Percentiles rank a stretch among this genome's conserved stretches.
These are phyloP conservation scores for Pitta sordida DNA, from an alignment of 2,113 vertebrate genomes.

Conservation along the genomic window DNA sequence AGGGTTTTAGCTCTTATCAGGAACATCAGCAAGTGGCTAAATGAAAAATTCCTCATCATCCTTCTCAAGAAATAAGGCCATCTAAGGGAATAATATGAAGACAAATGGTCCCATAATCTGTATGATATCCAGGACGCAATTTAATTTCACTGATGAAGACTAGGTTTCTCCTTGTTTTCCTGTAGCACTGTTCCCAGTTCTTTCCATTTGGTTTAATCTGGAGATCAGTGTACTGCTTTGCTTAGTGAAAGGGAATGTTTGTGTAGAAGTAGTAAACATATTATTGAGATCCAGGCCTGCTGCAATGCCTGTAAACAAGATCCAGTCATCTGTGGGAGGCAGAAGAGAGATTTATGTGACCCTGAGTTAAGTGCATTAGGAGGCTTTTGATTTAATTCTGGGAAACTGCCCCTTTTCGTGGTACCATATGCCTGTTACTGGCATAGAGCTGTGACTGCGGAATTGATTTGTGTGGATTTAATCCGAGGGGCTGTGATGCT, in stretches of 20 bases:
- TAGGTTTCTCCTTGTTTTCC: not conserved
- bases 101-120: not conserved
- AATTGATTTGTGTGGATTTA: not conserved
- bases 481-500: not conserved
- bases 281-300: conserved; percentile 50
- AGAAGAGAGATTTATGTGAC: conserved; percentile 50
- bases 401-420: conserved; percentile 9
- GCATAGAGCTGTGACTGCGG: not conserved
- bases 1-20: not conserved
- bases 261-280: conserved; percentile 43
- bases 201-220: not conserved
- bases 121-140: not conserved
- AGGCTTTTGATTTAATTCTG: conserved; percentile 56
- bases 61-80: not conserved
- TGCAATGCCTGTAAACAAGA: conserved; percentile 50
- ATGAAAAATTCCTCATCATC: not conserved
- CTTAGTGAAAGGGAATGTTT: not conserved
- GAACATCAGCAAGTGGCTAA: not conserved
- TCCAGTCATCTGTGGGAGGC: conserved; percentile 41
- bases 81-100: not conserved
- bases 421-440: not conserved
- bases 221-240: not conserved
- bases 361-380: conserved; percentile 46
- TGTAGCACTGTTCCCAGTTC: not conserved
- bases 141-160: not conserved